A percentile compares a stretch with the other conserved stretches of the same genome.
phyloP scores from a whole-genome alignment of 2,888 invertebrate species.

The Sarcophaga caerulescens region DNA sequence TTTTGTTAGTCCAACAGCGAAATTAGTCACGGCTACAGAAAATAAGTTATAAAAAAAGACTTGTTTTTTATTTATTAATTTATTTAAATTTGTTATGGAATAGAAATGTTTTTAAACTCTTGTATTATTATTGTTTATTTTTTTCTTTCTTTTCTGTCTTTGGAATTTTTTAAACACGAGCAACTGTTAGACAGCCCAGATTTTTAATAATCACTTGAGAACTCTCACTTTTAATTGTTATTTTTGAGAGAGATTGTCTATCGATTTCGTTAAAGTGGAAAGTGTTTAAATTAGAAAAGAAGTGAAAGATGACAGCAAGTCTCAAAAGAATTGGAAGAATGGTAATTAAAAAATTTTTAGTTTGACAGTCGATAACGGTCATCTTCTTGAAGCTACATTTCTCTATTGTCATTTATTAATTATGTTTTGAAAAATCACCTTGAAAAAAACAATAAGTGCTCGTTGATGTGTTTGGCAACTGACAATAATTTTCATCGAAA shows the following conservation, averaged over 20 bases:
- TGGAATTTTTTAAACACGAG: neutral
- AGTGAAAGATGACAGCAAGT: too few relatives aligned
- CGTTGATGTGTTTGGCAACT: too few relatives aligned
- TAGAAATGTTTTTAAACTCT: neutral
- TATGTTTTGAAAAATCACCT: too few relatives aligned
- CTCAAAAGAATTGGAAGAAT: too few relatives aligned
- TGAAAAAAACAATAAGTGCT: too few relatives aligned
- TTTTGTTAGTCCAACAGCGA: neutral
- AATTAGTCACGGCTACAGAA: neutral
- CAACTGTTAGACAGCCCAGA: neutral
- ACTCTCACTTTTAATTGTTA: constrained; percentile 20
- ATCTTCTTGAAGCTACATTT: too few relatives aligned
- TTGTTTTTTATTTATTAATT: neutral
- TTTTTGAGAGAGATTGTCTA: neutral
- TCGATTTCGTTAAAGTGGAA: neutral
- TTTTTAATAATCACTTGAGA: neutral
- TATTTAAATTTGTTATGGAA: neutral
- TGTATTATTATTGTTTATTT: neutral
- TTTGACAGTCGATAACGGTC: too few relatives aligned
- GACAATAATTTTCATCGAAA: too few relatives aligned
- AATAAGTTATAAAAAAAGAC: neutral
- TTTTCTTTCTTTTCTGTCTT: neutral
- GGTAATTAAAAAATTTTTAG: too few relatives aligned
- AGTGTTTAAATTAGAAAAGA: neutral
- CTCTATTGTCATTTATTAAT: too few relatives aligned